Conservation (phyloP, 2,888 invertebrate genomes). For the Leucophenga maculata region DNA sequence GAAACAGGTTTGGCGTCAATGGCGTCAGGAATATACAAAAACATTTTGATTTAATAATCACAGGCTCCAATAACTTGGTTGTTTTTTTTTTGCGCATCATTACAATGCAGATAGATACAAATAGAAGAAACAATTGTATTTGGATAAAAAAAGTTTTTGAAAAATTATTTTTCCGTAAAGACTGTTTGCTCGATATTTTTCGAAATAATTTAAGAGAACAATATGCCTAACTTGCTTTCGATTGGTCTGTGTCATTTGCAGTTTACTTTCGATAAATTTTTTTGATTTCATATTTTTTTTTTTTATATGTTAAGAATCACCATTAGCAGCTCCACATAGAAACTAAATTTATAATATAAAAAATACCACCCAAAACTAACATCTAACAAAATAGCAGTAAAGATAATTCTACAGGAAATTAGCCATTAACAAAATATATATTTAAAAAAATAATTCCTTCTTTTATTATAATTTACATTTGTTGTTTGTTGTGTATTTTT, state of each 20-base stretch:
- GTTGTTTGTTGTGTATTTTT: constrained; percentile 62
- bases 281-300: constrained; percentile 22
- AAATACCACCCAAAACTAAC: constrained; percentile 6
- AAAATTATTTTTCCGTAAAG: too few species aligned
- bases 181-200: too few species aligned
- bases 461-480: constrained; percentile 62
- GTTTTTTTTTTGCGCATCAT: too few species aligned
- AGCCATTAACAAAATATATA: constrained; percentile 39
- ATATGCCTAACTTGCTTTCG: too few species aligned
- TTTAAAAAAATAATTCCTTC: constrained; percentile 54
- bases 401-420: not conserved
- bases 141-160: too few species aligned
- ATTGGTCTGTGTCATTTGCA: constrained; percentile 11
- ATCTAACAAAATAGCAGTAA: constrained; percentile 1
- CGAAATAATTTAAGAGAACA: too few species aligned
- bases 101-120: too few species aligned
- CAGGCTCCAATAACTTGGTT: too few species aligned
- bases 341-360: constrained; percentile 5
- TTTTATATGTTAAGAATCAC: constrained; percentile 14
- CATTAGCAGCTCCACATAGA: constrained; percentile 9
- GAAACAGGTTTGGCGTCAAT: too few species aligned
- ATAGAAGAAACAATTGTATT: not conserved
- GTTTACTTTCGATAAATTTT: constrained; percentile 33
- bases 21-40: too few species aligned
- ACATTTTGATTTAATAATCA: too few species aligned